These are phyloP conservation scores for Sarcoramphus papa DNA, from an alignment of 2,797 vertebrate genomes.

Conservation along the genomic window DNA sequence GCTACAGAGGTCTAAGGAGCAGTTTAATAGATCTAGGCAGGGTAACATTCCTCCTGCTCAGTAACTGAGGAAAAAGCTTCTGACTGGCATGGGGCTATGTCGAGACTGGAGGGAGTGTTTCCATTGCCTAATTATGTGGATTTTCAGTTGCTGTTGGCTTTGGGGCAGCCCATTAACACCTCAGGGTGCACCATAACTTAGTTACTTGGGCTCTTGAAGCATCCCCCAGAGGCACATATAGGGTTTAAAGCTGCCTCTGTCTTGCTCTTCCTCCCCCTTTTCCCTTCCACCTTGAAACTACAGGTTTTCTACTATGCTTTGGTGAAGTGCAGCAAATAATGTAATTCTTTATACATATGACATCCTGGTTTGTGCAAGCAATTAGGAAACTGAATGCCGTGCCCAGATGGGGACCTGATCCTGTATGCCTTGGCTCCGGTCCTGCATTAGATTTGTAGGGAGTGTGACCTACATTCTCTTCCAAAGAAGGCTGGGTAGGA, in stretches of 20 bases:
- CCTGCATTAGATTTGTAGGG: constrained; percentile 56
- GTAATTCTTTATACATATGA: neutral
- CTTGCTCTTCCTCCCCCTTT: constrained; percentile 12
- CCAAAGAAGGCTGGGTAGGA: constrained; percentile 49
- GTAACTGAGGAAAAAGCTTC: constrained; percentile 2
- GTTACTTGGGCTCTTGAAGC: neutral
- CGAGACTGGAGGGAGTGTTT: neutral
- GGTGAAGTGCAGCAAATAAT: constrained; percentile 24
- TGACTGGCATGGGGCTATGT: neutral
- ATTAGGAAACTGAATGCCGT: neutral
- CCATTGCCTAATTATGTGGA: constrained; percentile 24
- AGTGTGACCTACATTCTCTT: constrained; percentile 57
- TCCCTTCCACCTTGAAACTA: neutral
- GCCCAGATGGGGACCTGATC: constrained; percentile 56
- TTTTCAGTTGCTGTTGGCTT: constrained; percentile 32
- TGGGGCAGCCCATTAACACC: neutral
- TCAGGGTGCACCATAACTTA: constrained; percentile 9
- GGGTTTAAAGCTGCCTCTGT: neutral
- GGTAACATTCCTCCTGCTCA: constrained; percentile 5
- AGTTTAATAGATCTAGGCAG: neutral
- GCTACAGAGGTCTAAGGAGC: neutral
- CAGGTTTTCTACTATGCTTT: neutral
- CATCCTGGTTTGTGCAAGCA: constrained; percentile 42
- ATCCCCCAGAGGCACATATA: neutral
- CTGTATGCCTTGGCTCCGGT: constrained; percentile 17